Evolutionary conservation across 2,888 invertebrate species (phyloP), one percentile per base, ranked within the genome.

Genomic region (Noctua janthina): DNA sequence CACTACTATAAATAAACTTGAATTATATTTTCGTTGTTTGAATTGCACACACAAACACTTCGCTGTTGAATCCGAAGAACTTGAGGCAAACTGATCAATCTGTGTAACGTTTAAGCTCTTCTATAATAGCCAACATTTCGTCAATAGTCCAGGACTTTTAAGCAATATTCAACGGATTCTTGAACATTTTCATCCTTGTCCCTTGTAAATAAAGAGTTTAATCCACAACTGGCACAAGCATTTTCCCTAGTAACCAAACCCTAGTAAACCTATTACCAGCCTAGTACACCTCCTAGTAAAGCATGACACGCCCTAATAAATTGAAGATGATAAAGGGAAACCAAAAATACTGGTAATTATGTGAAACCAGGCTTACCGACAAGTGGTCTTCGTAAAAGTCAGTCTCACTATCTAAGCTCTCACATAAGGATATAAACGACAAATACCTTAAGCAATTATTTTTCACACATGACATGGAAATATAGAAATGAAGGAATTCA

Each of bases 1-100:
- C 56, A 79, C 66, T 54, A 67, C 35, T 82, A 71, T 71, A 62
- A 71, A 79, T 56, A 81, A 62, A 78, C 59, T 79, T 79, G 67
- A 68, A 71, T 79, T 79, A 54, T 64, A 68, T 69, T 56, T 62
- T 69, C 39, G 17, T 29, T 59, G 20, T 83, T 81, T 83, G 11
- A 43, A 1, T 59, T 1, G 6, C 35, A 20, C 2, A 71, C 20
- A 64, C 6, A 59, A 49, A 66, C 39, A 4, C 11, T 51, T 35
- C 6, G 10, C 23, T 8, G 8, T 49, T 56, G 20, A 39, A 17
- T 81, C 2, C 39, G 8, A 43, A 43, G 69, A 80, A 66, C 10
- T 56, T 15, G 6, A 43, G 8, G 35, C 1, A 66, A 76, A 76
- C 77, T 46, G n/a, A 4, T 17, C 2, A 20, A n/a, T 29, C 4